Evolutionary conservation across 2,113 vertebrate species (phyloP), one percentile per base, ranked within the genome.

Genomic region (Callospermophilus lateralis): DNA sequence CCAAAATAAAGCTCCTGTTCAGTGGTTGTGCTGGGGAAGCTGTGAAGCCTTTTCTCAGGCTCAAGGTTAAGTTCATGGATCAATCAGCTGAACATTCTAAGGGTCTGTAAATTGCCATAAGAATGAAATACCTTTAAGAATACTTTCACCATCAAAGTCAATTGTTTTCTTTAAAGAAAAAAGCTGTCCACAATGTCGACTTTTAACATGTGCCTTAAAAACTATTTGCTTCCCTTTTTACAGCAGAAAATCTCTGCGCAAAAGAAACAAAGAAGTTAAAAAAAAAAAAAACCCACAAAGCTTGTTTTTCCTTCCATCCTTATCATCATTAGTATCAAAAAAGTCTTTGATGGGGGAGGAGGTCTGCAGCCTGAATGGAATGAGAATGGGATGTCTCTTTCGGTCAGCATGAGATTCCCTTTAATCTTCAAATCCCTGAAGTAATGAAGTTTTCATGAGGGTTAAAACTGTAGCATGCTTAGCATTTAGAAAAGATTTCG

Each of bases 141-240:
- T 6, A 76, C 48, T 89, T 83, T 93, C 42, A 84, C 86, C 93
- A 79, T 93, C 86, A 89, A 93, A 94, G 63, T 4, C 9, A 61
- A 30, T 34, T 12, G 0, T 77, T 72, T 90, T 80, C 84, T 53
- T 96, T 84, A 84, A 74, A 77, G 79, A 80, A 77, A 76, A 78
- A 42, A 70, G 26, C 58, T 48, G 6, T 26, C 79, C 26, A 63
- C 17, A 83, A 89, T 26, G 48, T 5, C 42, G 63, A 83, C 90
- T 91, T 97, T 77, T 68, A 77, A 73, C 73, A 76, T 42, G 88
- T 85, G 89, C 24, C n/a, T 91, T 89, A 84, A 61, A 94, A 78
- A 51, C 67, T 58, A 80, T 77, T 48, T 91, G 77, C 72, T 48
- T 68, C 68, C 30, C 39, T 97, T 90, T 92, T 72, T 80, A 76